Base-by-base conservation (phyloP, 2,888 invertebrate species). In the Aspidapion aeneum region DNA sequence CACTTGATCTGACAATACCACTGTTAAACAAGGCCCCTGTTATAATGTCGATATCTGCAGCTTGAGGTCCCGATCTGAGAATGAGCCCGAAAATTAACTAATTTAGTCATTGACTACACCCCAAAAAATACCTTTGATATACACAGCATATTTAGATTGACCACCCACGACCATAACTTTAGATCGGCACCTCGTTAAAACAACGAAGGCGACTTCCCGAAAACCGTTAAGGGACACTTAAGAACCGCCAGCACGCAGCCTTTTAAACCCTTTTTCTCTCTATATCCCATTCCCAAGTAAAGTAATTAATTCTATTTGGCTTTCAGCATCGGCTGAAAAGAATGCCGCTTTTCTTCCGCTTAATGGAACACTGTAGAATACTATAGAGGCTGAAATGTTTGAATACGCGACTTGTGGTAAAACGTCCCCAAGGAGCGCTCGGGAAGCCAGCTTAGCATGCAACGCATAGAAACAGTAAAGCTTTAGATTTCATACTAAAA, bases 361-460 rank as follows among this genome's bases (percentile, higher is more conserved):
- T 35, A 35, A 35, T 35, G 35, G 35, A 35, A 12, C 35, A 35
- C 35, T 7, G 35, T 35, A 12, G 35, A 35, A 35, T 35, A 35
- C 35, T 35, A 35, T 35, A 12, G 35, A 35, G 35, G 35, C 35
- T 35, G 60, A 56, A 60, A 58, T 59, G 59, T 58, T 63, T 63
- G 59, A 63, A 63, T 63, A 63, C 59, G 63, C 60, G 60, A 63
- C 56, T 61, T 63, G 55, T 56, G 63, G 63, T 59, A 59, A 63
- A 63, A 56, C 58, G 22, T 59, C 59, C 63, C 52, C 48, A 59
- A 59, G 63, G 59, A 56, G 59, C 56, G 60, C 61, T 64, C 35
- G 12, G 35, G 61, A 61, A 61, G 61, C 55, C 55, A 59, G 61
- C 62, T 64, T 64, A 58, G 64, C 61, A 64, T 64, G 64, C 64